Evolutionary conservation across 2,113 vertebrate genomes (phyloP), one percentile per base, ranked within the genome.

Genomic region (Ginglymostoma cirratum): DNA sequence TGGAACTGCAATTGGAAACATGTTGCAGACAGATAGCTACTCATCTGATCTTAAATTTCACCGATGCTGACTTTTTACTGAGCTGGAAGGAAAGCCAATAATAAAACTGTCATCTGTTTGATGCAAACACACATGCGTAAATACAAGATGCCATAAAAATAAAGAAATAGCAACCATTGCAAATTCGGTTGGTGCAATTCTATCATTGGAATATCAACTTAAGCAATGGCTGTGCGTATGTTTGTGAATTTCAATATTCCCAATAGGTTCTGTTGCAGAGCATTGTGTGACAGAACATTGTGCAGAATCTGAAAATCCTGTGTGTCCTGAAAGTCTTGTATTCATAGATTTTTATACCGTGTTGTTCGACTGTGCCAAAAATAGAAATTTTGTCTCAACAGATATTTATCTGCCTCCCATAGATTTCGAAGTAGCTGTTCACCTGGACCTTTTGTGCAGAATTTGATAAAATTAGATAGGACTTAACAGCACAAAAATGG

Each of bases 191-290:
- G 14, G 86, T 90, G 12, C 27, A 5, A 61, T 55, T 90, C 48
- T 61, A 34, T 61, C 52, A 90, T 52, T 17, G 24, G 52, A 55
- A 90, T 90, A 34, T 30, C 52, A 90, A 90, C 87, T 61, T 83
- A 15, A 90, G 15, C 52, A 17, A 52, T 61, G 52, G 52, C 14
- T 15, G 27, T 61, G 52, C 12, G 52, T 61, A 30, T 90, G 52
- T 61, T 90, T 90, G 48, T n/a, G 87, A 90, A 90, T 90, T 90
- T 61, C 61, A 90, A 90, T 90, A 90, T 90, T 34, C 52, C 52
- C 87, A 90, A 14, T 83, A 42, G 80, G 42, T 83, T 0, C 38
- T 83, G 38, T 19, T 42, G 38, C 78, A 42, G 78, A 83, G 78
- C 24, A 14, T 15, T 61, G 52, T 34, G 52, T 90, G 30, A 34